Evolutionary conservation across 2,113 vertebrate genomes (phyloP).

Genomic region (Tachycineta bicolor): DNA sequence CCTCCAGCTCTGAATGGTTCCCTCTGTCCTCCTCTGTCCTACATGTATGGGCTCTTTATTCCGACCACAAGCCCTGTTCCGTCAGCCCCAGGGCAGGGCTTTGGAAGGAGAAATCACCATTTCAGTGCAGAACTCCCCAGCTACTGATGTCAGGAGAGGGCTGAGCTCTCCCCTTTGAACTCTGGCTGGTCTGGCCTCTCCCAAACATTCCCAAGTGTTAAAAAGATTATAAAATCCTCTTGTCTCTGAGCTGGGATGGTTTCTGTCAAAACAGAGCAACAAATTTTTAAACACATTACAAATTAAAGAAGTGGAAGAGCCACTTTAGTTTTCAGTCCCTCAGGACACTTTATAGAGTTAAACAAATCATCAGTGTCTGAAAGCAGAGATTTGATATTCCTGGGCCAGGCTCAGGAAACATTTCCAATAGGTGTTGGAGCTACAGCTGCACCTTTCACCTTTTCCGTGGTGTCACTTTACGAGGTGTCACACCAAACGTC

Average conservation of each 20-base stretch:
- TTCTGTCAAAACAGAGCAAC: neutral
- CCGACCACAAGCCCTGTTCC: neutral
- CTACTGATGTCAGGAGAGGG: neutral
- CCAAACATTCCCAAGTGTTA: neutral
- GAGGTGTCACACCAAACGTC: neutral
- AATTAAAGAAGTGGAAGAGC: neutral
- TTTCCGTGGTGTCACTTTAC: neutral
- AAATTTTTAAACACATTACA: neutral
- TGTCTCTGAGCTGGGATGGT: neutral
- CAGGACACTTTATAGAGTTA: neutral
- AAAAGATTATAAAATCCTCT: neutral
- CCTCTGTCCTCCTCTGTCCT: neutral
- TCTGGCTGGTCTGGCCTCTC: neutral
- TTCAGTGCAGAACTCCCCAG: neutral
- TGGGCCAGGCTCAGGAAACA: neutral
- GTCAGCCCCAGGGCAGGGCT: neutral
- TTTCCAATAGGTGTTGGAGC: neutral
- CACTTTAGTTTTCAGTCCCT: neutral
- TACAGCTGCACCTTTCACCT: neutral
- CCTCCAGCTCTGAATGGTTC: slow-evolving; percentile 5
- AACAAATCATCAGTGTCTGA: neutral
- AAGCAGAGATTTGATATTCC: neutral
- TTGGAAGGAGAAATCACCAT: neutral
- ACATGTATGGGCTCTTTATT: slow-evolving; percentile 1
- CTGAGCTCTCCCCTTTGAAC: neutral